phyloP scores from a whole-genome alignment of 2,113 vertebrate species.

The Pedetes capensis region DNA sequence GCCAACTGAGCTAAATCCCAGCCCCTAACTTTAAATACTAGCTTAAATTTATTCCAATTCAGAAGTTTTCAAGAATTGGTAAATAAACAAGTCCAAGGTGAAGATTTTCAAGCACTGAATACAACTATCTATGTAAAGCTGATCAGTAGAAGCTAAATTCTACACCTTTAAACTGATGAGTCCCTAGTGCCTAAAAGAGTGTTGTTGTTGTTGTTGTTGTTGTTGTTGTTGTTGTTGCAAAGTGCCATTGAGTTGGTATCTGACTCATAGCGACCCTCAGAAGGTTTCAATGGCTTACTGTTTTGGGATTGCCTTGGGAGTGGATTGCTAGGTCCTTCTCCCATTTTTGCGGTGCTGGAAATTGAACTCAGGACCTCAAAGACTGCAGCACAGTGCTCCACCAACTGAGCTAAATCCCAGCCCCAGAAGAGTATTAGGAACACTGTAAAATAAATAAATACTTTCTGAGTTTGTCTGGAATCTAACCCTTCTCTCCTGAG shows the following conservation, averaged over 20 bases:
- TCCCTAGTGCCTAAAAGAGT: not conserved
- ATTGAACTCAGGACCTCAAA: no score
- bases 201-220: no score
- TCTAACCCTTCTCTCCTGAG: not conserved
- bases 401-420: no score
- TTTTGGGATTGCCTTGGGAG: no score
- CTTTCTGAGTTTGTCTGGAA: not conserved
- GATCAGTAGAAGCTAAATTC: not conserved
- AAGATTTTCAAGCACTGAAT: not conserved
- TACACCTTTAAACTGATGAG: not conserved
- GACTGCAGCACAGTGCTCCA: no score
- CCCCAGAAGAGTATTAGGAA: not conserved
- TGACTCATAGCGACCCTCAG: no score
- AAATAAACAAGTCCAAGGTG: not conserved
- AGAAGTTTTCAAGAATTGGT: not conserved
- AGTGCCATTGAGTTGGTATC: no score
- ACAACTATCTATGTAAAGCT: not conserved
- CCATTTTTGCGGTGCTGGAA: no score
- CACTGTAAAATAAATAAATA: not conserved
- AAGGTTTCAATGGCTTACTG: no score
- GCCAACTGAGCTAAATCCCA: no score
- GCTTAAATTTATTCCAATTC: not conserved
- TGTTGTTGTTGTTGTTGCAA: no score
- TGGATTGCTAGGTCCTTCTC: no score
- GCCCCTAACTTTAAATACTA: not conserved